Percentiles rank a stretch among this genome's conserved stretches.
phyloP scores from a whole-genome alignment of 2,113 vertebrate genomes.

The Grammomys surdaster region DNA sequence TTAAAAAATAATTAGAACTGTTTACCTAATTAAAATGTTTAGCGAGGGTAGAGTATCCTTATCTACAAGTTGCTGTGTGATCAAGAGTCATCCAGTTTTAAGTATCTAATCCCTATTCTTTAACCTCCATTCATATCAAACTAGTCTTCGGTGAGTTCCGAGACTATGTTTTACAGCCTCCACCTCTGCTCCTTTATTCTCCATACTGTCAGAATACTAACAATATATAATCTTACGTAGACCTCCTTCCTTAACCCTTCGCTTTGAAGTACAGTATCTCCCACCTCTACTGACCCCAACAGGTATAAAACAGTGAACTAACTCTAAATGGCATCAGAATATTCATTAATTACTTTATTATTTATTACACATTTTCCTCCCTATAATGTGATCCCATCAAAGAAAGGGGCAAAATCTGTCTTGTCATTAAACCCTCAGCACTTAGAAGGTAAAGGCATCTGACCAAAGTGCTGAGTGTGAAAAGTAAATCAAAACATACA shows the following conservation, averaged over 20 bases:
- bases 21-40: slow-evolving; percentile 20
- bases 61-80: neutral
- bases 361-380: slow-evolving; percentile 18
- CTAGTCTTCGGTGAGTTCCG: neutral
- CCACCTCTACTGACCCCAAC: neutral
- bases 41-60: neutral
- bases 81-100: neutral
- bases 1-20: slow-evolving; percentile 37
- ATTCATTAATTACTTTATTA: slow-evolving; percentile 37
- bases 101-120: neutral
- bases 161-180: neutral
- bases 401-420: slow-evolving; percentile 31
- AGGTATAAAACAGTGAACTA: slow-evolving; percentile 18
- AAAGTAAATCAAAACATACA: slow-evolving; percentile 50
- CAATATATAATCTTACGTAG: neutral
- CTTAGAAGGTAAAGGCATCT: slow-evolving; percentile 30
- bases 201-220: neutral
- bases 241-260: neutral
- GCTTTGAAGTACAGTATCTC: neutral
- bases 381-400: slow-evolving; percentile 20
- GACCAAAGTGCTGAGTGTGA: slow-evolving; percentile 9
- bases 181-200: neutral
- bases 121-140: neutral
- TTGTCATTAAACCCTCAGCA: slow-evolving; percentile 25
- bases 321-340: slow-evolving; percentile 38